Base-by-base conservation (phyloP, 2,888 invertebrate species). In the Protophormia terraenovae region DNA sequence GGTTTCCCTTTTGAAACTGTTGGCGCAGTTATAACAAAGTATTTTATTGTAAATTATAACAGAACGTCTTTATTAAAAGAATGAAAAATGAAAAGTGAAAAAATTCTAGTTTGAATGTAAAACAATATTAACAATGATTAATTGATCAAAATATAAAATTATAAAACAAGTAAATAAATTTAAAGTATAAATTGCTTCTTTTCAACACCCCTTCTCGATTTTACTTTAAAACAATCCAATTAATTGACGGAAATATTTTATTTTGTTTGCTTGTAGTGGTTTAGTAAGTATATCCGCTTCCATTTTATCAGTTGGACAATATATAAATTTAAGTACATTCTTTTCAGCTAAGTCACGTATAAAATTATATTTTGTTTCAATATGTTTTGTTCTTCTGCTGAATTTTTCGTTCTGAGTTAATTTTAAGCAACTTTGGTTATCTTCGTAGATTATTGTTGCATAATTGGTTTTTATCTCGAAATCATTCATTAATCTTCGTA, bases 401-500 rank as follows among this genome's bases (percentile, higher is more conserved):
- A n/a, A n/a, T n/a, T n/a, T n/a, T 45, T 45, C 62, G 7, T 35
- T 38, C 8, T 67, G 27, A 45, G 29, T 24, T 27, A 47, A 16
- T 16, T 50, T 47, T 27, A 76, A 29, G n/a, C 76, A 64, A 32
- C 76, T 35, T 50, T 64, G 50, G 16, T 76, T 76, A 12, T 76
- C 32, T 66, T 66, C 55, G 29, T 32, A 64, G n/a, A 66, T 64
- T 8, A 24, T 62, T 32, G 27, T 64, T 35, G 32, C 32, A 3
- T 55, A 7, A 24, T 53, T 5, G 0, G n/a, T 4, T 35, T n/a
- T n/a, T n/a, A n/a, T n/a, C n/a, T n/a, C n/a, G n/a, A n/a, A n/a
- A n/a, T n/a, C n/a, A n/a, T n/a, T n/a, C n/a, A n/a, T n/a, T 22
- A 72, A 35, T 19, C 50, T 32, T 72, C 53, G 50, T 53, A 55